A percentile compares a stretch with the other conserved stretches of the same genome.
Conservation (phyloP, 2,797 vertebrate species). For the Phoeniculus purpureus region DNA sequence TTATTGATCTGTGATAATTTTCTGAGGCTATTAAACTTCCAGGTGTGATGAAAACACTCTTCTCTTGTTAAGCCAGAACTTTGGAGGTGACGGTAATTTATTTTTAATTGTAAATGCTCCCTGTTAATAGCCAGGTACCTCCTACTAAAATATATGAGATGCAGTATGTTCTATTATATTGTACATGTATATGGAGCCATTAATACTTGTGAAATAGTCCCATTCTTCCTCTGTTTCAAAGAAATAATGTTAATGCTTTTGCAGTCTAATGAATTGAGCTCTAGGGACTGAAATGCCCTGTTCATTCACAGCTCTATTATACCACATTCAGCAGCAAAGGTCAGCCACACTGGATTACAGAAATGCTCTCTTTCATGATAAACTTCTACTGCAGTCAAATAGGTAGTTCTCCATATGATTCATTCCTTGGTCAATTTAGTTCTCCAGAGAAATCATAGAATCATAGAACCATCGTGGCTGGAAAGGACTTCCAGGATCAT, state of each 20-base stretch:
- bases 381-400: background rate
- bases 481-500: no score
- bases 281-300: background rate
- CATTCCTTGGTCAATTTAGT: background rate
- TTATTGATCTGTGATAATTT: constrained; percentile 3
- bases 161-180: background rate
- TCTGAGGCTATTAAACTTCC: background rate
- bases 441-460: background rate
- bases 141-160: background rate
- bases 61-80: background rate
- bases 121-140: background rate
- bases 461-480: no score
- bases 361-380: background rate
- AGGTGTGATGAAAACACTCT: background rate
- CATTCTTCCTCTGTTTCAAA: constrained; percentile 7
- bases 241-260: background rate
- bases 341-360: background rate
- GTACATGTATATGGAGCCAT: background rate
- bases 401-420: background rate
- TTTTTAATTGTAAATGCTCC: background rate
- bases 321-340: background rate
- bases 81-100: background rate
- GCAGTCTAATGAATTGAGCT: background rate
- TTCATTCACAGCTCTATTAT: background rate
- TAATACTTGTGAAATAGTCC: background rate